Conservation (phyloP, 2,888 invertebrate genomes). For the Apomyelois bistriatella region DNA sequence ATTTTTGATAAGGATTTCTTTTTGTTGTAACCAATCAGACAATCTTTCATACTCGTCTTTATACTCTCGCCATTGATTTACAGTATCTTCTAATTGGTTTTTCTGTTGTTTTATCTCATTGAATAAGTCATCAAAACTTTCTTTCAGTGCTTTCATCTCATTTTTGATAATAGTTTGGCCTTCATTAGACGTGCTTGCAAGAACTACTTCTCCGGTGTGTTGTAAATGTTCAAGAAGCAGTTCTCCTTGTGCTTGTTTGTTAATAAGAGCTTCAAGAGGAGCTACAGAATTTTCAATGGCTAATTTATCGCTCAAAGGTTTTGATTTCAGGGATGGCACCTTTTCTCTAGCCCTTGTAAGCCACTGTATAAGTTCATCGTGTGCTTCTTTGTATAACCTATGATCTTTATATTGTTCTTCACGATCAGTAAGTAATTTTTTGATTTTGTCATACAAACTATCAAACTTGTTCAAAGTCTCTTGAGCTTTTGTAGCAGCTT, state of each 20-base stretch:
- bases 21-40: constrained; percentile 95
- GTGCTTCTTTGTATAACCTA: constrained; percentile 93
- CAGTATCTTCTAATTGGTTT: constrained; percentile 88
- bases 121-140: constrained; percentile 91
- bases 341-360: constrained; percentile 92
- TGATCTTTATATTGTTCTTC: constrained; percentile 94
- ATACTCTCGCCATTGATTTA: constrained; percentile 92
- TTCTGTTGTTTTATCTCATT: constrained; percentile 92
- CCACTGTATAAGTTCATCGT: constrained; percentile 94
- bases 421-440: constrained; percentile 86
- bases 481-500: constrained; percentile 91
- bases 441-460: constrained; percentile 86
- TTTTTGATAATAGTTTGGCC: constrained; percentile 90
- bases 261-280: constrained; percentile 90
- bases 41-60: constrained; percentile 95
- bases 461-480: constrained; percentile 92
- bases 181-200: constrained; percentile 89
- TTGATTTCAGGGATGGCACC: constrained; percentile 91
- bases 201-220: constrained; percentile 92
- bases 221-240: constrained; percentile 91
- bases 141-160: constrained; percentile 91
- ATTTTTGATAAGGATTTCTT: constrained; percentile 93
- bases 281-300: constrained; percentile 93
- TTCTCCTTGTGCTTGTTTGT: constrained; percentile 95
- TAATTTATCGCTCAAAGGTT: constrained; percentile 90